These are phyloP conservation scores for Syngnathus acus DNA, from an alignment of 2,797 vertebrate genomes.

Conservation along the genomic window DNA sequence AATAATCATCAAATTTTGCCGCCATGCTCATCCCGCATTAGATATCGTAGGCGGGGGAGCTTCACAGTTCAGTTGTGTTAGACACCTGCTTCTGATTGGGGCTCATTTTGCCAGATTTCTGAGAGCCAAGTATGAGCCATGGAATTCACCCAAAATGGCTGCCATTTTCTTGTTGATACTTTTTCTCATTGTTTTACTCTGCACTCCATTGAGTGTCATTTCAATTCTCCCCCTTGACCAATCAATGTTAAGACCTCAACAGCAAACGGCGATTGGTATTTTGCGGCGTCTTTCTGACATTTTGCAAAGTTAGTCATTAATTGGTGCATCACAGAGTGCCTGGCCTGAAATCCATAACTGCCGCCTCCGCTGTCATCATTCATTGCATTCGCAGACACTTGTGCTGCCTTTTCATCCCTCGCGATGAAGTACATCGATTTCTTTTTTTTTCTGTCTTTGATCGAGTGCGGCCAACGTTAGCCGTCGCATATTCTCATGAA, in stretches of 20 bases:
- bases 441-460: neutral
- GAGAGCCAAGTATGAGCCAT: neutral
- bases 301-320: neutral
- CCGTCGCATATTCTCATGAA: neutral
- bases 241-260: neutral
- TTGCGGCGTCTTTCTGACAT: neutral
- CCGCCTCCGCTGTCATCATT: neutral
- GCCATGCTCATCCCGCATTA: neutral
- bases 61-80: neutral
- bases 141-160: too few relatives aligned
- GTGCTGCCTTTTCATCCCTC: neutral
- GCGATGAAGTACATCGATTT: conserved; percentile 2
- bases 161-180: neutral
- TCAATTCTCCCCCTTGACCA: neutral
- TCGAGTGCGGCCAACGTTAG: neutral
- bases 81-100: neutral
- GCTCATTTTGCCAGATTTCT: neutral
- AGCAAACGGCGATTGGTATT: neutral
- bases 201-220: neutral
- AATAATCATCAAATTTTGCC: neutral
- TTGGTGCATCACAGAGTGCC: neutral
- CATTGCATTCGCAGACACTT: neutral
- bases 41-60: neutral
- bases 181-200: neutral
- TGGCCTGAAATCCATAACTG: conserved; percentile 1